Base-by-base conservation (phyloP, 1,140 invertebrate species). In the Leucophenga varia region DNA sequence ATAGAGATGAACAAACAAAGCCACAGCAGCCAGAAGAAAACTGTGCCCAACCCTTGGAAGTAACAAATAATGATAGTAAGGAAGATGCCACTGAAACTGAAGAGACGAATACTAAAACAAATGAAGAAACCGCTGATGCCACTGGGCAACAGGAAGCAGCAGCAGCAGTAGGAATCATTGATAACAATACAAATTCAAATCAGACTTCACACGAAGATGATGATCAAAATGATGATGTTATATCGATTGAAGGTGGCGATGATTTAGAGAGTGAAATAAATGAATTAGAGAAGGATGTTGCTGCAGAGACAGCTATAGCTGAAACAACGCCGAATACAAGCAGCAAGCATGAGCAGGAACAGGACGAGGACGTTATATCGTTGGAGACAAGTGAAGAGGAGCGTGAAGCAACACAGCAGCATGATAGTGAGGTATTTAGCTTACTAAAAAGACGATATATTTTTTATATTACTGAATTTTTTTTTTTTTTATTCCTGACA, bases 191-290 rank as follows among this genome's bases (percentile, higher is more conserved):
- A n/a, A n/a, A n/a, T n/a, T n/a, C n/a, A n/a, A n/a, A n/a, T n/a
- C n/a, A 47, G 9, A 14, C 17, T 16, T 22, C 14, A 42, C 4
- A 30, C 22, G 61, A 71, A 4, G 67, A 74, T 42, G 65, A 65
- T 19, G 65, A 75, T 55, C 60, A 67, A 22, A 72, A 74, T 48
- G 72, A 75, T 39, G 72, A 75, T 55, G 55, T 74, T 1, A 75
- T 75, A 31, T 73, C 72, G 2, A 61, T 75, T 6, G 54, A 53
- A 44, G 69, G 69, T 14, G 70, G 60, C 7, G 72, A 75, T 49
- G 25, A 72, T 28, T 64, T 57, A 28, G 28, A 48, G 16, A 53
- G 71, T 51, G 61, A 67, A 64, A 69, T 60, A 31, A 65, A 71
- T 13, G 56, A 72, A 43, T 35, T 74, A 41, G 49, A 63, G 12